Evolutionary conservation across 2,797 vertebrate genomes (phyloP), one percentile per base, ranked within the genome.

Genomic region (Enteromius trimaculatus): DNA sequence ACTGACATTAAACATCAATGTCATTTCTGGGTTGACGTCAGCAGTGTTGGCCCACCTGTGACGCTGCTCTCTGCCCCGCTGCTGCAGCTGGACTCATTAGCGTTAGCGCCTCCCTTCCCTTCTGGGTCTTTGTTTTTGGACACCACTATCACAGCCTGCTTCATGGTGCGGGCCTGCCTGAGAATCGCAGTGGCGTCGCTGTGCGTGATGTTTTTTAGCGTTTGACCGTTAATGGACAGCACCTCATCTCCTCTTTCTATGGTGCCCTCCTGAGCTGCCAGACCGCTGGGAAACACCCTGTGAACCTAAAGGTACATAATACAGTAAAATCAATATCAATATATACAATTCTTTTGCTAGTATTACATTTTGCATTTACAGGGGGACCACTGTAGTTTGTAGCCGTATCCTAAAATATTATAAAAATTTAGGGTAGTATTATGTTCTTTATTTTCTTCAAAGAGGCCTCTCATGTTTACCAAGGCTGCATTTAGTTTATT

Each of bases 191-290:
- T 96, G 58, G 96, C 97, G 0, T 96, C 95, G 0, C 65, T 89
- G 85, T 99, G 98, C 0, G 95, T 96, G 0, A 94, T 89, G 0
- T 95, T 94, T 75, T 95, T 96, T 44, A 99, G 94, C 0, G 94
- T 96, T 85, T 97, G 96, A 13, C 98, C 97, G 0, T 99, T 99
- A 85, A 99, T 96, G 9, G 98, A 99, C 78, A 99, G 87, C 1
- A 99, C 96, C 90, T 97, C 96, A 0, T 96, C 96, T 70, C 97
- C 97, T 91, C 96, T 97, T 90, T 96, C 94, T 66, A 99, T 97
- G 14, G 97, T 99, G n/a, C 97, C 98, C 89, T 99, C 97, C 90
- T 97, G 96, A 81, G 93, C 94, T 0, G 96, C 97, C 87, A 98
- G 90, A 16, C 98, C 97, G 0, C 90, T 93, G 23, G 96, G 93